phyloP scores from a whole-genome alignment of 2,888 invertebrate genomes.

The Zaprionus lineosus region DNA sequence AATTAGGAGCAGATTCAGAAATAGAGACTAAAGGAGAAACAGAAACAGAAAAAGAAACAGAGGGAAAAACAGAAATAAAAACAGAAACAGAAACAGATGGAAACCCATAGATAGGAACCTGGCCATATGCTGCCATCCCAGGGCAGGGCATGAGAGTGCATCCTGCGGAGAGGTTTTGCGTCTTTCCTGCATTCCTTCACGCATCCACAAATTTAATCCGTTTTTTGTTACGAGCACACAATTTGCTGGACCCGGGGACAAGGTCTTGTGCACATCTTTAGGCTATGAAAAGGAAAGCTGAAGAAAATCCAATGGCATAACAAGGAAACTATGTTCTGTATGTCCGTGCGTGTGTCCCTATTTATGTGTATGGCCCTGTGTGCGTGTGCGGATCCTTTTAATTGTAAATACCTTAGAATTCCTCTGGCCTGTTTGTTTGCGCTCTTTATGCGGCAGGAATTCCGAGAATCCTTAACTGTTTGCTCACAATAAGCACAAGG shows the following conservation, averaged over 20 bases:
- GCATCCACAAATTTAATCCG: slow-evolving; percentile 50
- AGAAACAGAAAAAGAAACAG: slow-evolving; percentile 3
- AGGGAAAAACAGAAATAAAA: slow-evolving; percentile 2
- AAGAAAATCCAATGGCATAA: slow-evolving; percentile 16
- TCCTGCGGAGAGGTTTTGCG: slow-evolving; percentile 1
- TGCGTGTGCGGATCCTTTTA: slow-evolving; percentile 33
- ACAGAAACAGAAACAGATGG: slow-evolving; percentile 9
- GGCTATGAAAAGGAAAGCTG: slow-evolving; percentile 4
- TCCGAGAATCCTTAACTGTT: slow-evolving; percentile 42
- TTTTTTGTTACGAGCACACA: slow-evolving; percentile 48
- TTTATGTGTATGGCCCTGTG: slow-evolving; percentile 16
- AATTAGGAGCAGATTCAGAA: not conserved
- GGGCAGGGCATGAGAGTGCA: not conserved
- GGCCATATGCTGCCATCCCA: not conserved
- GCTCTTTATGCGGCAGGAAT: slow-evolving; percentile 21
- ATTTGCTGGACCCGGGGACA: slow-evolving; percentile 10
- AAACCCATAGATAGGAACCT: not conserved
- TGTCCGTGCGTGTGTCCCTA: slow-evolving; percentile 5
- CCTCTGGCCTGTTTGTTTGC: slow-evolving; percentile 19
- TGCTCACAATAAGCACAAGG: slow-evolving; percentile 48
- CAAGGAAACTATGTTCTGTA: slow-evolving; percentile 10
- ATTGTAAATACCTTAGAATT: slow-evolving; percentile 21
- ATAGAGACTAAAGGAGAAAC: slow-evolving; percentile 15
- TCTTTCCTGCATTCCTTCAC: slow-evolving; percentile 47
- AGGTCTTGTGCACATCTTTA: slow-evolving; percentile 13